These are phyloP conservation scores for Synanthedon vespiformis DNA, from an alignment of 2,888 invertebrate species.

Conservation along the genomic window DNA sequence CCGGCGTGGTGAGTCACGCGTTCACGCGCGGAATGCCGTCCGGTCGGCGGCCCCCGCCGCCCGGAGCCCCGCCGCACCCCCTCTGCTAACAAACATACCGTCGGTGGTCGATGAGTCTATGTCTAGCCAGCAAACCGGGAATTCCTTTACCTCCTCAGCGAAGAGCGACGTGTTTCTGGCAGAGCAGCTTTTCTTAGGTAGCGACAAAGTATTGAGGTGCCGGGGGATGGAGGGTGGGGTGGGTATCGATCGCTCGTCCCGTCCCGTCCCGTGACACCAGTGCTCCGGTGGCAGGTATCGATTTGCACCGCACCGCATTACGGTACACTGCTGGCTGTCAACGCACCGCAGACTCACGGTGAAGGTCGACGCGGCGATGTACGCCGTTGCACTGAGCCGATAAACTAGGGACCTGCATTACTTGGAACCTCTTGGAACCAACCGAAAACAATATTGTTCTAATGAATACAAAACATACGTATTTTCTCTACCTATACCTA, in stretches of 20 bases:
- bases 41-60: slow-evolving; percentile 13
- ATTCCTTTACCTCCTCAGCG: too few relatives aligned
- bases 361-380: slow-evolving; percentile 5
- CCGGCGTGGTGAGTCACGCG: slow-evolving; percentile 31
- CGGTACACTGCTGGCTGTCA: slow-evolving; percentile 7
- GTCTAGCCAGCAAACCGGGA: not conserved
- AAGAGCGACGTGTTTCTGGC: not conserved
- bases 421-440: too few relatives aligned
- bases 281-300: not conserved
- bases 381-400: not conserved
- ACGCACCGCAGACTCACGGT: slow-evolving; percentile 1
- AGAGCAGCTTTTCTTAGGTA: not conserved
- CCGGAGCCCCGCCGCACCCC: slow-evolving; percentile 3
- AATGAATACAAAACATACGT: too few relatives aligned
- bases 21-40: slow-evolving; percentile 47
- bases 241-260: slow-evolving; percentile 34
- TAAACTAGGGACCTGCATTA: too few relatives aligned
- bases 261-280: slow-evolving; percentile 19
- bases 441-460: too few relatives aligned
- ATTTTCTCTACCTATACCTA: too few relatives aligned
- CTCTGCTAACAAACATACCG: not conserved
- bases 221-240: not conserved
- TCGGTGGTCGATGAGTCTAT: not conserved
- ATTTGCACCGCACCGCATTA: not conserved
- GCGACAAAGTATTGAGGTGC: not conserved